A percentile compares a stretch with the other conserved stretches of the same genome.
phyloP scores from a whole-genome alignment of 2,113 vertebrate species.

The Lophius piscatorius region DNA sequence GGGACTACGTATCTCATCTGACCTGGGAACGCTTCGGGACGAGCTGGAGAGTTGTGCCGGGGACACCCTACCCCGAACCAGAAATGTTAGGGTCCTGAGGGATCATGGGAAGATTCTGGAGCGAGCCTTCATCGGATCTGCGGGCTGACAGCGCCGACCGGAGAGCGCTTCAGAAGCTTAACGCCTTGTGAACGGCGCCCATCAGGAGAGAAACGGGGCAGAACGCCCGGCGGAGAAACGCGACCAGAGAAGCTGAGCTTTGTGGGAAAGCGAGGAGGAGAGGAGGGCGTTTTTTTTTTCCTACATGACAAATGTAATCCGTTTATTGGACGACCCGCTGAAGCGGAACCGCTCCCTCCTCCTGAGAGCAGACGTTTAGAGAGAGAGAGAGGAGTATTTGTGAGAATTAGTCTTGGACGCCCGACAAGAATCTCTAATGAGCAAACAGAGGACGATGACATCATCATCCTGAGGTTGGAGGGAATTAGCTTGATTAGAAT shows the following conservation, averaged over 20 bases:
- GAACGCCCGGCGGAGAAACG: constrained; percentile 49
- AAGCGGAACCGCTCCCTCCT: constrained; percentile 13
- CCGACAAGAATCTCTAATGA: constrained; percentile 73
- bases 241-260: constrained; percentile 51
- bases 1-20: no score
- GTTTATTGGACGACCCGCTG: constrained; percentile 58
- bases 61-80: no score
- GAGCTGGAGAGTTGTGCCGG: no score
- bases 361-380: constrained; percentile 24
- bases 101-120: no score
- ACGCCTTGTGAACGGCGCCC: constrained; percentile 60
- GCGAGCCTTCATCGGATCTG: neutral
- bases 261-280: constrained; percentile 48
- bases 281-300: constrained; percentile 47
- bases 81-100: no score
- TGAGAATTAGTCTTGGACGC: constrained; percentile 68
- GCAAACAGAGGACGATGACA: constrained; percentile 72
- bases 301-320: constrained; percentile 54
- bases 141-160: constrained; percentile 40
- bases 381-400: constrained; percentile 47
- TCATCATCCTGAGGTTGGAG: constrained; percentile 72
- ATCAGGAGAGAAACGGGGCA: constrained; percentile 60
- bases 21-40: no score
- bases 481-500: constrained; percentile 79
- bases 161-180: constrained; percentile 62